These are phyloP conservation scores for Muscicapa striata DNA, from an alignment of 2,797 vertebrate species.

Conservation along the genomic window DNA sequence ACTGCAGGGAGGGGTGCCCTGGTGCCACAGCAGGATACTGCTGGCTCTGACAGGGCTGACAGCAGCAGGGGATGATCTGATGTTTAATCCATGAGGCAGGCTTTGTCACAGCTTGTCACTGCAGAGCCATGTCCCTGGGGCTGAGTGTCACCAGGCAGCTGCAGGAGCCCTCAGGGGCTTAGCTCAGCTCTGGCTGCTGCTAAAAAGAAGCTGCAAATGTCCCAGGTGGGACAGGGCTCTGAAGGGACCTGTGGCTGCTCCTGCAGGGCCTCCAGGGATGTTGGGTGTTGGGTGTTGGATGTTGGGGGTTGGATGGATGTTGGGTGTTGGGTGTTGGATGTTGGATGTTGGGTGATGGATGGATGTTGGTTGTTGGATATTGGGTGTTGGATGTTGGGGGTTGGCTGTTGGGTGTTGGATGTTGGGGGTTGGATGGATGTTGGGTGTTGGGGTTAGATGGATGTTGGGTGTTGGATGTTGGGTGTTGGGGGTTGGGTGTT, in stretches of 20 bases:
- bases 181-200: not conserved
- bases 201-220: not conserved
- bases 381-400: too few relatives aligned
- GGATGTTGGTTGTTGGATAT: too few relatives aligned
- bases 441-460: too few relatives aligned
- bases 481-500: fast-evolving
- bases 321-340: too few relatives aligned
- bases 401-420: too few relatives aligned
- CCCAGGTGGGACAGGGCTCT: not conserved
- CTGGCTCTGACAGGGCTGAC: not conserved
- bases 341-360: too few relatives aligned
- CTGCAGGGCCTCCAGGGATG: not conserved
- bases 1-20: not conserved
- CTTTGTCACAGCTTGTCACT: slow-evolving; percentile 15
- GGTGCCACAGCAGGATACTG: not conserved
- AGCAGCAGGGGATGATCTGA: not conserved
- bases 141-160: not conserved
- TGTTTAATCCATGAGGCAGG: not conserved
- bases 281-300: fast-evolving
- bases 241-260: not conserved
- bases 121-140: not conserved
- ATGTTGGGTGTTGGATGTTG: too few relatives aligned
- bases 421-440: too few relatives aligned
- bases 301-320: too few relatives aligned
- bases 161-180: not conserved